Evolutionary conservation across 2,113 vertebrate species (phyloP), one percentile per base, ranked within the genome.

Genomic region (Syngnathus scovelli): DNA sequence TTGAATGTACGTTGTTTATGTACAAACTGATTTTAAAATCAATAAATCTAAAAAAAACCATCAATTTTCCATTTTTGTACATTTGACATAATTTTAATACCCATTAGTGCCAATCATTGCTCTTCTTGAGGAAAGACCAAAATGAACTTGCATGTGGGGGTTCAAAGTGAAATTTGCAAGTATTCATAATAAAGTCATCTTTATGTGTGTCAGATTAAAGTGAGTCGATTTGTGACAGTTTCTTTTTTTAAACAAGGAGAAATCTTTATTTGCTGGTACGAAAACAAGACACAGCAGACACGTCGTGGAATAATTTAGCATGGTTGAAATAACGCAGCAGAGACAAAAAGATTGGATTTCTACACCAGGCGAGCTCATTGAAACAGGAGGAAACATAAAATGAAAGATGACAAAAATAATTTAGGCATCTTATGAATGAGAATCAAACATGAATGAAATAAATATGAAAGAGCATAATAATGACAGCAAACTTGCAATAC

Each of bases 191-290:
- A 81, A 79, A 88, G 66, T 15, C n/a, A 7, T 13, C 7, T 67
- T 74, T 78, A 38, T 58, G 55, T 60, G 18, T 62, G 60, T 52
- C 38, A 6, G 15, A 48, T 51, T 18, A 41, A 69, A 71, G 13
- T 61, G 9, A 76, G 16, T 49, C 6, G 41, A 19, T 36, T 7
- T 55, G 21, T 62, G 41, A 0, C 27, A 18, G 41, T 12, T 75
- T 33, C 27, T 33, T 33, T 66, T 16, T 77, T 66, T 68, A 60
- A 51, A 68, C 74, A 74, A 92, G 90, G 51, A n/a, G 90, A 91
- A 92, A 83, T 89, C 89, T 95, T 96, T 95, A 95, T 95, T 95
- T 93, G 84, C 92, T 93, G 93, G 92, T 95, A 95, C 86, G 94
- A 95, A 92, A 94, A 90, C 93, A 89, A 86, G 83, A 90, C 90